phyloP scores from a whole-genome alignment of 2,113 vertebrate genomes.

The Platysternon megacephalum region DNA sequence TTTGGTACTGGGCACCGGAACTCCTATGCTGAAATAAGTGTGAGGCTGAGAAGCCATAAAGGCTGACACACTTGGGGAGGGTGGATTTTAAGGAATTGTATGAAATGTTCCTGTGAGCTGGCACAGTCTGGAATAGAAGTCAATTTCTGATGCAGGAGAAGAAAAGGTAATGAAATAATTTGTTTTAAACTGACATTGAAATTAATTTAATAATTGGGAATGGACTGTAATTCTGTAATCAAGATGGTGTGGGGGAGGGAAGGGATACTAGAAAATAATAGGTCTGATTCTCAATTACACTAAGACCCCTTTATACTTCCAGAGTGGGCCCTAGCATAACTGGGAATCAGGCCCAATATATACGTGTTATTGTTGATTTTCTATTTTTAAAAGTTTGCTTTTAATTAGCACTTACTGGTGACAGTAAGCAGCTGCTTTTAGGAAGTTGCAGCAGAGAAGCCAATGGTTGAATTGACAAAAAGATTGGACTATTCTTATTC shows the following conservation, averaged over 20 bases:
- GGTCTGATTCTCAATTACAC: neutral
- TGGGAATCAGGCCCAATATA: neutral
- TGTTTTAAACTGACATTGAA: neutral
- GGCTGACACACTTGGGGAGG: neutral
- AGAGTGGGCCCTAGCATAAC: neutral
- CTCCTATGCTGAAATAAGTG: neutral
- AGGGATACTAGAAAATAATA: fast-evolving
- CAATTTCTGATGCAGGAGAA: neutral
- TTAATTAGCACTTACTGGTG: fast-evolving
- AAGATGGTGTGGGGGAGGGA: neutral
- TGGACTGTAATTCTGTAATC: neutral
- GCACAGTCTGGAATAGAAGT: neutral
- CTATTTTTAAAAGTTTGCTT: neutral
- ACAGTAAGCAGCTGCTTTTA: neutral
- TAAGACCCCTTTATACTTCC: neutral
- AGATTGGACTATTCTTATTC: neutral
- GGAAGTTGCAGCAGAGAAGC: neutral
- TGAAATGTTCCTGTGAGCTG: neutral
- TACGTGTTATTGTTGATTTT: neutral
- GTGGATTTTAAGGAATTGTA: neutral
- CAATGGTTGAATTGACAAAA: neutral
- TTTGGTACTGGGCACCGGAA: neutral
- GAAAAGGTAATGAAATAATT: neutral
- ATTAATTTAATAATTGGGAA: neutral
- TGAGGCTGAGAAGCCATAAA: neutral